phyloP scores from a whole-genome alignment of 2,113 vertebrate genomes.

The Catagonus wagneri region DNA sequence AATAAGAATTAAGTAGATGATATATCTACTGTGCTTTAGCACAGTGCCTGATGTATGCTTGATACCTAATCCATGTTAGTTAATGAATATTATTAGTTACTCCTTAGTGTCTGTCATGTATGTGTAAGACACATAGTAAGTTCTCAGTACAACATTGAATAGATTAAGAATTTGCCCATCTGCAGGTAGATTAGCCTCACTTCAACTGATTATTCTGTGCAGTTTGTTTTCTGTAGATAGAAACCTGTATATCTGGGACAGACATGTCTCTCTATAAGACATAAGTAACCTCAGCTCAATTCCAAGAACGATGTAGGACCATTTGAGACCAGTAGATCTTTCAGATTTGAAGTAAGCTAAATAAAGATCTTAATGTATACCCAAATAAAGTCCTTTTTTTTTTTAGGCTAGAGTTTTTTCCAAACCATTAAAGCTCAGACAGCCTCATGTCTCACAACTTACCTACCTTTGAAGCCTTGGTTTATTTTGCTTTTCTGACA shows the following conservation, averaged over 20 bases:
- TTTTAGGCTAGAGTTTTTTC: neutral
- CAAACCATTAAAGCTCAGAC: conserved; percentile 1
- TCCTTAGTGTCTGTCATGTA: neutral
- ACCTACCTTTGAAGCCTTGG: neutral
- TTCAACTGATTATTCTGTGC: neutral
- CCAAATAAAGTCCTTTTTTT: conserved; percentile 18
- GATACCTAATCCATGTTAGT: conserved; percentile 18
- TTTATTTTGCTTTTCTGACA: conserved; percentile 60
- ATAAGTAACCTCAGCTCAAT: conserved; percentile 38
- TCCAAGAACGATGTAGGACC: conserved; percentile 1
- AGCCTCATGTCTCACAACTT: conserved; percentile 9
- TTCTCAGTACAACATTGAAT: conserved; percentile 10
- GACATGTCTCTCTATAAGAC: conserved; percentile 1
- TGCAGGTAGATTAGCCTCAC: neutral
- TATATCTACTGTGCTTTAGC: neutral
- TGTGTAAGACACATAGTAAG: neutral
- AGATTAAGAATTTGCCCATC: neutral
- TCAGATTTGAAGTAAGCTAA: conserved; percentile 41
- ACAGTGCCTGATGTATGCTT: neutral
- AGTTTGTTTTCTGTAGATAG: neutral
- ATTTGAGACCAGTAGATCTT: conserved; percentile 23
- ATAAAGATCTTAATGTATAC: conserved; percentile 34
- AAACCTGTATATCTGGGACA: neutral
- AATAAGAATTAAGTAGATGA: conserved; percentile 38
- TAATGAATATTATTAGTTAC: conserved; percentile 10